These are phyloP conservation scores for Camponotus vicinus DNA, from an alignment of 1,140 invertebrate species.

Conservation along the genomic window DNA sequence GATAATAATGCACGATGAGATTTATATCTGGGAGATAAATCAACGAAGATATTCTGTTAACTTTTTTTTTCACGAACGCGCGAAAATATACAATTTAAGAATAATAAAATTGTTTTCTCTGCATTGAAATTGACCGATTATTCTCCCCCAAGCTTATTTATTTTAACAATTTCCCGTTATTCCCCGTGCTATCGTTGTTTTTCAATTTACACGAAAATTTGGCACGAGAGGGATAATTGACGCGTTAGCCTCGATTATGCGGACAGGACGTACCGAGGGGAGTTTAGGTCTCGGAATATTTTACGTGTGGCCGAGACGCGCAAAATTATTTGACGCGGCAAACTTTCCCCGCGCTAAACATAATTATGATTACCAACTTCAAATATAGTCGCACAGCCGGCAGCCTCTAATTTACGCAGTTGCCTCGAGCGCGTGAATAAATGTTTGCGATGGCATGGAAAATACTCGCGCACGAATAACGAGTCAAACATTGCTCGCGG, in stretches of 20 bases:
- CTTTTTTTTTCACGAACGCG: background rate
- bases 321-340: conserved; percentile 49
- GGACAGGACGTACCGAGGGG: conserved; percentile 21
- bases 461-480: conserved; percentile 41
- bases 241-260: background rate
- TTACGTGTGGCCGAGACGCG: conserved; percentile 44
- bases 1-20: conserved; percentile 34
- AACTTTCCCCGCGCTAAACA: conserved; percentile 56
- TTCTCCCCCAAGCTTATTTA: conserved; percentile 20
- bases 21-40: conserved; percentile 7
- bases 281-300: conserved; percentile 47
- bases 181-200: conserved; percentile 24
- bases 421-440: conserved; percentile 56
- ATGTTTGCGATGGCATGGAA: conserved; percentile 47
- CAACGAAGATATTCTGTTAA: background rate
- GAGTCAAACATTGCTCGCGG: conserved; percentile 36
- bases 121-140: conserved; percentile 18
- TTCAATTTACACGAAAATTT: conserved; percentile 51
- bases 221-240: conserved; percentile 36
- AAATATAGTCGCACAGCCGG: conserved; percentile 46
- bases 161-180: conserved; percentile 24
- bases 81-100: background rate
- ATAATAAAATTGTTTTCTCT: conserved; percentile 18
- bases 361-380: conserved; percentile 63
- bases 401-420: conserved; percentile 48